A percentile compares a stretch with the other conserved stretches of the same genome.
Evolutionary conservation across 37 sponge, comb jelly and placozoan species (phyloP).

Genomic region (Agelas oroides): DNA sequence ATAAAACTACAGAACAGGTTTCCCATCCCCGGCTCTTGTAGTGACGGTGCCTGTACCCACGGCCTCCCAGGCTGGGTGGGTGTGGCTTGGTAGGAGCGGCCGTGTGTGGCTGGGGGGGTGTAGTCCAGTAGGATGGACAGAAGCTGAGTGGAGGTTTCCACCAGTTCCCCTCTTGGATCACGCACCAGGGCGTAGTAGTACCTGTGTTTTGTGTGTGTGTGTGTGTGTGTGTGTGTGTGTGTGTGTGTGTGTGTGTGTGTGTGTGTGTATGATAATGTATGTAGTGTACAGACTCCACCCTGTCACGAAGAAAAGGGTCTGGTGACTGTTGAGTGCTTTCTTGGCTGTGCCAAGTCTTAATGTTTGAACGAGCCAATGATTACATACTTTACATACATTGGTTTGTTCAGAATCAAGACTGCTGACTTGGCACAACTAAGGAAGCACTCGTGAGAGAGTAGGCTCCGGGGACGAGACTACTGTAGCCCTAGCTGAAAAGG

Average conservation of each 20-base stretch:
- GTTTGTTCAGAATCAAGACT: no score
- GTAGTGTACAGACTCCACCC: not conserved
- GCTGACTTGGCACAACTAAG: no score
- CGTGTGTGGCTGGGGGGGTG: slow-evolving; percentile 36
- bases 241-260: slow-evolving; percentile 19
- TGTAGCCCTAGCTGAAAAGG: no score
- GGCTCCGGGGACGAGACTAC: no score
- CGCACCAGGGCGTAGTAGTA: slow-evolving; percentile 89
- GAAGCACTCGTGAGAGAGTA: no score
- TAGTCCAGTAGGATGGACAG: slow-evolving; percentile 85
- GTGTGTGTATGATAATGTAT: not conserved
- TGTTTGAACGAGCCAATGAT: no score
- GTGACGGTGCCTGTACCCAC: not conserved
- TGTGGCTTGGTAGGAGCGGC: slow-evolving; percentile 3
- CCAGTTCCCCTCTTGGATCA: slow-evolving; percentile 84
- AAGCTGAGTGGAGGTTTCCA: slow-evolving; percentile 81
- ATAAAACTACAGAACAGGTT: slow-evolving; percentile 91
- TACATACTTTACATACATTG: no score
- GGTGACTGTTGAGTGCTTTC: no score
- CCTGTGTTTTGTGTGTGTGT: not conserved
- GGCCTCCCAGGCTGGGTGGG: not conserved
- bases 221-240: slow-evolving; percentile 3
- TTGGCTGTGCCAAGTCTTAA: no score
- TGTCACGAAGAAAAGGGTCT: no score
- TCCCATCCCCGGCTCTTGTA: slow-evolving; percentile 50